Evolutionary conservation across 2,888 invertebrate species (phyloP).

Genomic region (Achlya flavicornis): DNA sequence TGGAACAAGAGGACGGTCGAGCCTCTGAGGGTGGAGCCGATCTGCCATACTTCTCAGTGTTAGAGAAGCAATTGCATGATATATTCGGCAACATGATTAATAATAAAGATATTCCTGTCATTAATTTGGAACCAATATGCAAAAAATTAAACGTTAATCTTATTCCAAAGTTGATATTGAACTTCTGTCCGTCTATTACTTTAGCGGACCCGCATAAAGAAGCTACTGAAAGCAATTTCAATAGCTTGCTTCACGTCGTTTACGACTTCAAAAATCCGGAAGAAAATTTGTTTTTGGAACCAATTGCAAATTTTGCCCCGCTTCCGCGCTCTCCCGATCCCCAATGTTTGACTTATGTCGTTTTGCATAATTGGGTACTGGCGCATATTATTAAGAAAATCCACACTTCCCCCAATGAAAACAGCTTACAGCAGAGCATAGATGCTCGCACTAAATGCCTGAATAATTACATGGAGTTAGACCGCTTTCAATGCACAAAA

Average conservation of each 20-base stretch:
- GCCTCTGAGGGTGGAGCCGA: constrained; percentile 53
- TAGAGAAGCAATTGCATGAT: constrained; percentile 82
- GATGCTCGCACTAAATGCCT: constrained; percentile 84
- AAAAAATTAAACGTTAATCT: constrained; percentile 88
- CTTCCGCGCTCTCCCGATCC: constrained; percentile 74
- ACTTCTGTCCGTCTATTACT: constrained; percentile 87
- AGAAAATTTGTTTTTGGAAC: constrained; percentile 78
- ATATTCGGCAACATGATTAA: constrained; percentile 88
- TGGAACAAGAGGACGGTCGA: constrained; percentile 68
- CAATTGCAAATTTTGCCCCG: constrained; percentile 71
- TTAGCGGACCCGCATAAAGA: constrained; percentile 68
- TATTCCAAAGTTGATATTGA: constrained; percentile 88
- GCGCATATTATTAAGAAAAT: constrained; percentile 87
- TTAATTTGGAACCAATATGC: constrained; percentile 87
- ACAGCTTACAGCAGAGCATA: constrained; percentile 74
- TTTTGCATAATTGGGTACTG: constrained; percentile 87
- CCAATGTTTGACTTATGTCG: constrained; percentile 85
- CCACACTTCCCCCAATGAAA: constrained; percentile 80
- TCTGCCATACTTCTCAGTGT: constrained; percentile 77
- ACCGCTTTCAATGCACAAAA: constrained; percentile 81
- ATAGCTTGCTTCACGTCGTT: constrained; percentile 67
- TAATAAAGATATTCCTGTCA: constrained; percentile 86
- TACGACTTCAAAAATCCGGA: constrained; percentile 74
- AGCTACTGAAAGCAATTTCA: constrained; percentile 67
- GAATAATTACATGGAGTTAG: constrained; percentile 84